Percentiles rank a stretch among this genome's conserved stretches.
Evolutionary conservation across 1,140 invertebrate species (phyloP).

Genomic region (Steinernema khuongi): DNA sequence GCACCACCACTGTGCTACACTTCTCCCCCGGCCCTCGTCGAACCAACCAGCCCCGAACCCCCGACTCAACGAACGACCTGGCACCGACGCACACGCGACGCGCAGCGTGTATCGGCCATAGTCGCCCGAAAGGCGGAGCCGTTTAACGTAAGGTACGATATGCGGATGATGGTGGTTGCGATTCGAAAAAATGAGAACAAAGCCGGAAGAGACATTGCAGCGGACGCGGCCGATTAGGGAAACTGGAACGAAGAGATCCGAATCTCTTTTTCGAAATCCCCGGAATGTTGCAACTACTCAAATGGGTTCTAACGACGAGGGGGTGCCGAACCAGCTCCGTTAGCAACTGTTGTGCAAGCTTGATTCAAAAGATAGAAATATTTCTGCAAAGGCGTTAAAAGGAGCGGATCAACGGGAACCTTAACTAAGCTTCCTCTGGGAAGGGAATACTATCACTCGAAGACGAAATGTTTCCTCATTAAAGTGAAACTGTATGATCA

Average conservation of each 20-base stretch:
- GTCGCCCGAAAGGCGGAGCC: conserved; percentile 8
- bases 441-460: too few relatives aligned
- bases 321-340: too few relatives aligned
- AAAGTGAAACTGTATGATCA: too few relatives aligned
- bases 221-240: not conserved
- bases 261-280: not conserved
- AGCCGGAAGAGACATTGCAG: conserved; percentile 1
- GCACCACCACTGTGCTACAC: conserved; percentile 14
- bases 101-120: not conserved
- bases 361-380: too few relatives aligned
- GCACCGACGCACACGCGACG: conserved; percentile 15
- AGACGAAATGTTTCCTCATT: too few relatives aligned
- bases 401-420: too few relatives aligned
- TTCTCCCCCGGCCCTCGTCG: conserved; percentile 1
- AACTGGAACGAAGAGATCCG: conserved; percentile 4
- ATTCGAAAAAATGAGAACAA: conserved; percentile 15
- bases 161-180: not conserved
- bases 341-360: too few relatives aligned
- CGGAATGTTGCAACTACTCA: not conserved
- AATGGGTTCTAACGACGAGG: conserved; percentile 14
- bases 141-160: conserved; percentile 15
- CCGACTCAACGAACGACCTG: conserved; percentile 8
- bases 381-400: too few relatives aligned
- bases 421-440: too few relatives aligned
- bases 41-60: conserved; percentile 5